These are phyloP conservation scores for Amazona guildingii DNA, from an alignment of 2,113 vertebrate genomes.

Conservation along the genomic window DNA sequence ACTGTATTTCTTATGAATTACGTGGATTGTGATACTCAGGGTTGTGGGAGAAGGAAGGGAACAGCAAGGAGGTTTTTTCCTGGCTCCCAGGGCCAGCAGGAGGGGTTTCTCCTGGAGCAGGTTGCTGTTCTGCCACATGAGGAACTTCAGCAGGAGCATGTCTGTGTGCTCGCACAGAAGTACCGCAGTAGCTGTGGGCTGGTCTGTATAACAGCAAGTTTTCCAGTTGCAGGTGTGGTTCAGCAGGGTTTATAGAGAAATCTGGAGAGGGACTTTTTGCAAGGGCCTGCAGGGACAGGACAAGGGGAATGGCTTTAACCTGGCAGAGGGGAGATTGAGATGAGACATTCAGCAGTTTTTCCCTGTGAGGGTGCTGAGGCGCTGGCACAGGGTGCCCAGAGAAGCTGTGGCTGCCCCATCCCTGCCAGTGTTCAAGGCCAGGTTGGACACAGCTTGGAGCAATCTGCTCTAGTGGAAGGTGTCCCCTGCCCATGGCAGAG, in stretches of 20 bases:
- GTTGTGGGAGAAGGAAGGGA: neutral
- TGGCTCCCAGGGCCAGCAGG: neutral
- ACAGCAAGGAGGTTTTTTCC: neutral
- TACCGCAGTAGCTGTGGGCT: neutral
- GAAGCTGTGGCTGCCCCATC: no score
- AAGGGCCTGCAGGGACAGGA: no score
- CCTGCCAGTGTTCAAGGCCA: neutral
- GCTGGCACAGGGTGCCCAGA: neutral
- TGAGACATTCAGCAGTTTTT: neutral
- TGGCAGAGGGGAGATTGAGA: neutral
- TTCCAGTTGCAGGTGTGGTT: neutral
- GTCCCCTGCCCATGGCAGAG: neutral
- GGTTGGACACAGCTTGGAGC: neutral
- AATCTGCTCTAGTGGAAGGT: neutral
- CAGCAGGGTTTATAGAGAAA: neutral
- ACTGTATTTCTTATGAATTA: neutral
- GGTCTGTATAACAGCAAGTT: neutral
- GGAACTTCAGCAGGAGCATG: neutral
- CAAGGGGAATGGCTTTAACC: neutral
- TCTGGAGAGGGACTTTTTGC: neutral
- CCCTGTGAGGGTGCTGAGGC: neutral
- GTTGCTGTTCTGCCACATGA: neutral
- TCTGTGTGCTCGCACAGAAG: neutral
- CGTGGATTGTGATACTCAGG: fast-evolving
- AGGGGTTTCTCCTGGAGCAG: neutral